Base-by-base conservation (phyloP, 2,888 invertebrate genomes). In the Lutraria lutraria region DNA sequence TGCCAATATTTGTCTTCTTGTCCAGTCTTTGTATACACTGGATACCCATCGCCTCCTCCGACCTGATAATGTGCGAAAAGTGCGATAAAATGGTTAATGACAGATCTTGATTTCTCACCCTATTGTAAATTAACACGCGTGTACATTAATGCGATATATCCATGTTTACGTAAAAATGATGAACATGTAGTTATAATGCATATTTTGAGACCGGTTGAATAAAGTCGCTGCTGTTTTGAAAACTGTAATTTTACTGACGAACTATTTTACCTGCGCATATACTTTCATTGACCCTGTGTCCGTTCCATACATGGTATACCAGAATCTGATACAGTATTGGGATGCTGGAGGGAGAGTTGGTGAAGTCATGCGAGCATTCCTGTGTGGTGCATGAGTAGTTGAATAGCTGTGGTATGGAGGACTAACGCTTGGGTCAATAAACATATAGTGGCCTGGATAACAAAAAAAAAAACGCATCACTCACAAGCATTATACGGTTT, bases 231-330 rank as follows among this genome's bases (percentile, higher is more conserved):
- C 43, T 43, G 43, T 43, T 4, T 43, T 43, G 25, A 72, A 72
- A n/a, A n/a, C n/a, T n/a, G n/a, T n/a, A n/a, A 72, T 19, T 72
- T 72, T 15, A 25, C n/a, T 72, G 15, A 72, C 3, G 21, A 60
- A 21, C 52, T 52, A 3, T 10, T 34, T 53, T 82, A 95, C 94
- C 93, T 93, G 91, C n/a, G 93, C 93, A 87, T 93, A 94, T 0
- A 94, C 93, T 13, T 92, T 91, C 6, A 95, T 63, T 6, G 56
- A 80, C 19, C 89, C 81, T 8, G 93, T 91, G 53, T 94, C 90
- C 2, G 1, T 68, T 13, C 94, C 94, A 84, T 91, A 87, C 93
- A 94, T 92, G 29, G 93, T 93, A 88, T 94, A 95, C 94, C 94
- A 94, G 85, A 95, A 94, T 16, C 93, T 79, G 13, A 95, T 76